These are phyloP conservation scores for Amphipoea oculea DNA, from an alignment of 2,888 invertebrate genomes.

Conservation along the genomic window DNA sequence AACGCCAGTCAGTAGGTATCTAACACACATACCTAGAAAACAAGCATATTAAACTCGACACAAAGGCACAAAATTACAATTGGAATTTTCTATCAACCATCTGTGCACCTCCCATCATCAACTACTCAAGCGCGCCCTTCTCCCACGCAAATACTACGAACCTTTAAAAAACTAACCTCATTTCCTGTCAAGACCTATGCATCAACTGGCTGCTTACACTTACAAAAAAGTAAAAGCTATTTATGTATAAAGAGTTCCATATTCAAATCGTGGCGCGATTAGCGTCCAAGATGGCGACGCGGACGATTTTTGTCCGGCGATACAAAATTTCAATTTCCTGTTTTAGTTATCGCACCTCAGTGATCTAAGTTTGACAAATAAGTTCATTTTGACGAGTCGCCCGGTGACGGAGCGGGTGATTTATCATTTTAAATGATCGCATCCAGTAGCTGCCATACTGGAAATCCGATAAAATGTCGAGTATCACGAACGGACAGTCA, in stretches of 20 bases:
- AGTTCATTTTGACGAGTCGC: conserved; percentile 89
- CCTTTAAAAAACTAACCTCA: conserved; percentile 63
- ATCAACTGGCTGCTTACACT: conserved; percentile 75
- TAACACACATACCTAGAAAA: not conserved
- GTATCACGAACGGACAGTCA: conserved; percentile 58
- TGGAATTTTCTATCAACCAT: conserved; percentile 48
- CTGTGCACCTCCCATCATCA: conserved; percentile 39
- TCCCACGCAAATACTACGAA: conserved; percentile 59
- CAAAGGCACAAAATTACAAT: conserved; percentile 22
- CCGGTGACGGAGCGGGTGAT: conserved; percentile 81
- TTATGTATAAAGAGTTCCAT: conserved; percentile 84
- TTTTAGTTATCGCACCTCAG: conserved; percentile 82
- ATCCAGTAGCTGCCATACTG: conserved; percentile 78
- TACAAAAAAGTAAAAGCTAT: conserved; percentile 75
- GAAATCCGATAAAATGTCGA: conserved; percentile 72
- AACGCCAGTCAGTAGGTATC: not conserved
- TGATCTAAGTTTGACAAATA: conserved; percentile 90
- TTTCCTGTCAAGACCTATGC: conserved; percentile 81
- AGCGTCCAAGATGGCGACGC: conserved; percentile 85
- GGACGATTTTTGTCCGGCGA: conserved; percentile 87
- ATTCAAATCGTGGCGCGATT: conserved; percentile 87
- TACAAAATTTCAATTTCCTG: conserved; percentile 90
- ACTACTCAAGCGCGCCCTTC: conserved; percentile 37
- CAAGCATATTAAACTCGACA: conserved; percentile 10
- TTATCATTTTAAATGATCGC: conserved; percentile 82